A percentile compares a stretch with the other conserved stretches of the same genome.
Conservation (phyloP, 2,888 invertebrate species). For the Cheilosia scutellata region DNA sequence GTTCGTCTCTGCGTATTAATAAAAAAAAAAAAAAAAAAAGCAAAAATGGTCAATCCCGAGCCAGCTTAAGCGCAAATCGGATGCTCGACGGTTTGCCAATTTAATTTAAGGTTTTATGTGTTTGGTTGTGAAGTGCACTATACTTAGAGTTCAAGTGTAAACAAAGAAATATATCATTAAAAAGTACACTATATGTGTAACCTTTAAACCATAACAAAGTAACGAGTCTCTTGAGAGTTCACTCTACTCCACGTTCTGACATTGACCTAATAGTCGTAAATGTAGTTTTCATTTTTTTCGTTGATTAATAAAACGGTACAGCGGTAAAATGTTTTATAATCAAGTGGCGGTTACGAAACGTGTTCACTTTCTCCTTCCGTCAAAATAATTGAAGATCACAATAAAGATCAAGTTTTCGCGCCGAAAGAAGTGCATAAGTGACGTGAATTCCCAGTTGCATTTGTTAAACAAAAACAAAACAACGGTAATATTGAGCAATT, state of each 20-base stretch:
- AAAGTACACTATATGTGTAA: background rate
- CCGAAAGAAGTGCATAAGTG: constrained; percentile 39
- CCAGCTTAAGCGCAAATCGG: constrained; percentile 23
- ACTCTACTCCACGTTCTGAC: constrained; percentile 33
- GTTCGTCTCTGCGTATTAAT: background rate
- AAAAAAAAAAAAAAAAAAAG: background rate
- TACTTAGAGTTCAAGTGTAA: constrained; percentile 49
- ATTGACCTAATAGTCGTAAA: constrained; percentile 41
- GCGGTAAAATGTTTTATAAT: constrained; percentile 17
- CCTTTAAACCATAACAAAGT: constrained; percentile 37
- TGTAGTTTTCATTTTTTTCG: background rate
- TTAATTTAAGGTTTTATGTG: constrained; percentile 8
- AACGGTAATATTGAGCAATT: constrained; percentile 52
- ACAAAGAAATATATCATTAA: constrained; percentile 7
- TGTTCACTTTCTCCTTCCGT: constrained; percentile 45
- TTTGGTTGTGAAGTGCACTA: background rate
- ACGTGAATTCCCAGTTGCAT: constrained; percentile 56
- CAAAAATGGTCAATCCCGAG: constrained; percentile 31
- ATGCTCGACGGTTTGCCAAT: background rate
- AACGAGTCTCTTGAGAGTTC: constrained; percentile 34
- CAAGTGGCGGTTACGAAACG: constrained; percentile 49
- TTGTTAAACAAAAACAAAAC: constrained; percentile 39
- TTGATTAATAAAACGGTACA: constrained; percentile 15
- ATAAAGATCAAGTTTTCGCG: constrained; percentile 53
- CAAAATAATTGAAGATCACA: constrained; percentile 58